Evolutionary conservation across 2,888 invertebrate genomes (phyloP).

Genomic region (Diadromus collaris): DNA sequence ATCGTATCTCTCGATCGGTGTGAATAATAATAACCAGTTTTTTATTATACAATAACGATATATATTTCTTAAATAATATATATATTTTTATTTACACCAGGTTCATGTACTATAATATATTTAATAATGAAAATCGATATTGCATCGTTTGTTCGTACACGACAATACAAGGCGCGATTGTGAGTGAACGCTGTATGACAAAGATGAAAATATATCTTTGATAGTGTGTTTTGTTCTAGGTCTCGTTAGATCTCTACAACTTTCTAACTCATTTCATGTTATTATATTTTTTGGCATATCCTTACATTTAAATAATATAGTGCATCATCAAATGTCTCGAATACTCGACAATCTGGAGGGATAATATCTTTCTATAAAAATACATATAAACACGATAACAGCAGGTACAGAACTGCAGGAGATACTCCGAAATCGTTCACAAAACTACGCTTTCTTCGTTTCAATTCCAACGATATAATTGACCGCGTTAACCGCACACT

Average conservation of each 20-base stretch:
- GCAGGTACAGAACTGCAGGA: constrained; percentile 49
- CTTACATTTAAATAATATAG: background rate
- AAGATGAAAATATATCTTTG: constrained; percentile 19
- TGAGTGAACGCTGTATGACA: constrained; percentile 29
- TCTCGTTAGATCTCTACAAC: background rate
- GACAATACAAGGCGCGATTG: constrained; percentile 43
- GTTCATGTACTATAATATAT: background rate
- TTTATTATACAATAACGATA: background rate
- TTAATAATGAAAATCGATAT: constrained; percentile 20
- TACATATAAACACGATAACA: constrained; percentile 43
- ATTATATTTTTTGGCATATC: constrained; percentile 18
- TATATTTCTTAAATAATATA: constrained; percentile 8
- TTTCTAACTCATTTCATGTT: background rate
- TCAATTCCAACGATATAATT: constrained; percentile 14
- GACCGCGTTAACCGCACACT: constrained; percentile 11
- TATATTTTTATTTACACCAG: constrained; percentile 27
- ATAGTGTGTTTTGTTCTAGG: background rate
- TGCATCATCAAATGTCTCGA: constrained; percentile 17
- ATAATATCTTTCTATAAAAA: constrained; percentile 50
- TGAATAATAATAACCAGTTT: background rate
- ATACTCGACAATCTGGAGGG: constrained; percentile 11
- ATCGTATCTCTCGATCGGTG: background rate
- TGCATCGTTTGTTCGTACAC: constrained; percentile 27
- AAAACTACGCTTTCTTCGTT: background rate
- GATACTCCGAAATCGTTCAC: constrained; percentile 8